Evolutionary conservation across 2,888 invertebrate species (phyloP).

Genomic region (Scaptomyza cyrtandrae): DNA sequence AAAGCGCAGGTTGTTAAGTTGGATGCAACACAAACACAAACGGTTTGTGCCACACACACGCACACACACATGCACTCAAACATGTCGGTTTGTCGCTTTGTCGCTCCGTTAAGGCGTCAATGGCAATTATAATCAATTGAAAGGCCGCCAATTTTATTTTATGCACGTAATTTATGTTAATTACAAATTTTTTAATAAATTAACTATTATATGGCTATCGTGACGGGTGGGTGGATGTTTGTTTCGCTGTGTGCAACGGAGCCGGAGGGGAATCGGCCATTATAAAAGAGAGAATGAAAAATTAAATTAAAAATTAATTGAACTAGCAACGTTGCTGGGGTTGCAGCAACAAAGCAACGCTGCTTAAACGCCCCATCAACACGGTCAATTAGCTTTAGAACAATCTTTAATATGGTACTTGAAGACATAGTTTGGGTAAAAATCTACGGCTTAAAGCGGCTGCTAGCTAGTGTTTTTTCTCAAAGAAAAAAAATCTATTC

Average conservation of each 20-base stretch:
- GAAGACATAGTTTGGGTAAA: background rate
- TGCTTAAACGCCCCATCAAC: conserved; percentile 7
- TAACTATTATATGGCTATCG: conserved; percentile 31
- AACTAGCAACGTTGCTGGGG: conserved; percentile 19
- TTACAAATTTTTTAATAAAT: conserved; percentile 71
- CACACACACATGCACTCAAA: background rate
- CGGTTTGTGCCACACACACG: conserved; percentile 1
- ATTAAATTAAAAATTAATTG: conserved; percentile 47
- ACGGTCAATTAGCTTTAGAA: conserved; percentile 10
- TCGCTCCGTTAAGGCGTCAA: conserved; percentile 25
- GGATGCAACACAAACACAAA: conserved; percentile 13
- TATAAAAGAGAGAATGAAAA: conserved; percentile 11
- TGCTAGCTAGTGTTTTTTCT: no score
- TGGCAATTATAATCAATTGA: conserved; percentile 76
- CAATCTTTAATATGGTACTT: no score
- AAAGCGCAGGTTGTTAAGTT: conserved; percentile 1
- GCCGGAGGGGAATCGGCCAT: background rate
- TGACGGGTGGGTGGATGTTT: background rate
- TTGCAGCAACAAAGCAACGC: background rate
- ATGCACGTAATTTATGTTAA: conserved; percentile 72
- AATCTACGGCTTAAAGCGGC: background rate
- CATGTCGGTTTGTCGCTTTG: conserved; percentile 26
- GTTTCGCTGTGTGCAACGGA: no score
- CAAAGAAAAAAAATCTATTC: background rate
- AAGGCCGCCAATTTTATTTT: conserved; percentile 66